phyloP scores from a whole-genome alignment of 1,140 invertebrate species.

The Panulirus ornatus region DNA sequence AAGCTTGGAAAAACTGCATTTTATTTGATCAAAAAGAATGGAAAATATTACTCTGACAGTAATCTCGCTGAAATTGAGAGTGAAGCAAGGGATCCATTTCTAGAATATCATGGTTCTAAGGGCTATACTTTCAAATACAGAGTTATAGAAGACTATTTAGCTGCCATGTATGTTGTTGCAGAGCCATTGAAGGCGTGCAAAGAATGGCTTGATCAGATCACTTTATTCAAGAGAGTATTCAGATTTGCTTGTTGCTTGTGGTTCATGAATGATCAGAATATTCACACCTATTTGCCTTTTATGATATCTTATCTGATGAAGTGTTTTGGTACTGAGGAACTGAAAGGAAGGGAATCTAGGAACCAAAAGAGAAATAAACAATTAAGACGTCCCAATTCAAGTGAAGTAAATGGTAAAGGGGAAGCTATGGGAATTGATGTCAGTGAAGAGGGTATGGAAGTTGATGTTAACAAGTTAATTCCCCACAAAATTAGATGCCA shows the following conservation, averaged over 20 bases:
- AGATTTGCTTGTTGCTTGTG: conserved; percentile 30
- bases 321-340: conserved; percentile 3
- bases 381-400: background rate
- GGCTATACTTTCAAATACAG: background rate
- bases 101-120: background rate
- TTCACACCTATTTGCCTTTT: background rate
- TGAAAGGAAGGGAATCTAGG: background rate
- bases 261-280: background rate
- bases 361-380: background rate
- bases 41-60: background rate
- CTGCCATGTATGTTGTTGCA: conserved; percentile 27
- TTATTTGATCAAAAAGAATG: background rate
- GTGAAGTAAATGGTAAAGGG: background rate
- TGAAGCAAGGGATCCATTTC: background rate
- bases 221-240: conserved; percentile 42
- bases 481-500: background rate
- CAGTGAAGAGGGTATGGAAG: background rate
- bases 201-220: conserved; percentile 4
- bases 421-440: background rate
- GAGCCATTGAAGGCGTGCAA: conserved; percentile 14
- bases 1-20: conserved; percentile 23
- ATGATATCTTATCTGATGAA: background rate
- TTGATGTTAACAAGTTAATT: background rate
- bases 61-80: background rate
- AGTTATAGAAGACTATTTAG: conserved; percentile 32